Evolutionary conservation across 2,797 vertebrate species (phyloP).

Genomic region (Sternotherus odoratus): DNA sequence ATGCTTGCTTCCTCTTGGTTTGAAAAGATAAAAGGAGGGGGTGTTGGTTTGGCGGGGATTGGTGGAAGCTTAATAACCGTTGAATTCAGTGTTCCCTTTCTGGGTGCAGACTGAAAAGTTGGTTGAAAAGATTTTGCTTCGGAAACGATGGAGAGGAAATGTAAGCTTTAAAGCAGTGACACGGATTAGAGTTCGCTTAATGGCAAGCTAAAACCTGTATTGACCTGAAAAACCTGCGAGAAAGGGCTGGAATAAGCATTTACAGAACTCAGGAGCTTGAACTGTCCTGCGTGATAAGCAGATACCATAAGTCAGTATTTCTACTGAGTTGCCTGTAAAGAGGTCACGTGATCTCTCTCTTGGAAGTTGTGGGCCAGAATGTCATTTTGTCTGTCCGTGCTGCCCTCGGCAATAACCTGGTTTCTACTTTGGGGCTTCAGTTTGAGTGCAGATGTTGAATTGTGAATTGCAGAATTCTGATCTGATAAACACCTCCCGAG

Average conservation of each 20-base stretch:
- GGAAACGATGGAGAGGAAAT: constrained; percentile 22
- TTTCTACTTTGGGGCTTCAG: background rate
- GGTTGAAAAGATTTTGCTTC: background rate
- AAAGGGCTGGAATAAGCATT: background rate
- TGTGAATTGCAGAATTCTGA: background rate
- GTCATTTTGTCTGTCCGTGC: background rate
- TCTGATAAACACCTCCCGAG: background rate
- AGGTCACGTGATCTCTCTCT: background rate
- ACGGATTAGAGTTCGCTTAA: background rate
- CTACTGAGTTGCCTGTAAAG: background rate
- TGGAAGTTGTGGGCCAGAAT: background rate
- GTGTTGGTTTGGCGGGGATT: background rate
- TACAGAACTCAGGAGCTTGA: background rate
- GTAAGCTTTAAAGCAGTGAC: constrained; percentile 1
- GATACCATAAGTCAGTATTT: background rate
- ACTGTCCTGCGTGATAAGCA: background rate
- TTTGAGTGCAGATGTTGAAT: background rate
- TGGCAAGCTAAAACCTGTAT: background rate
- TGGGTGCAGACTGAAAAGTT: background rate
- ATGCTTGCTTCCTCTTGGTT: constrained; percentile 4
- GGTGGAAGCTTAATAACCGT: background rate
- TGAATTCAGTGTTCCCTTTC: background rate
- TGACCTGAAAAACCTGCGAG: background rate
- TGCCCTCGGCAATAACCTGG: background rate
- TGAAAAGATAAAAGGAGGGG: background rate